phyloP scores from a whole-genome alignment of 2,113 vertebrate genomes.

The Labeo rohita region DNA sequence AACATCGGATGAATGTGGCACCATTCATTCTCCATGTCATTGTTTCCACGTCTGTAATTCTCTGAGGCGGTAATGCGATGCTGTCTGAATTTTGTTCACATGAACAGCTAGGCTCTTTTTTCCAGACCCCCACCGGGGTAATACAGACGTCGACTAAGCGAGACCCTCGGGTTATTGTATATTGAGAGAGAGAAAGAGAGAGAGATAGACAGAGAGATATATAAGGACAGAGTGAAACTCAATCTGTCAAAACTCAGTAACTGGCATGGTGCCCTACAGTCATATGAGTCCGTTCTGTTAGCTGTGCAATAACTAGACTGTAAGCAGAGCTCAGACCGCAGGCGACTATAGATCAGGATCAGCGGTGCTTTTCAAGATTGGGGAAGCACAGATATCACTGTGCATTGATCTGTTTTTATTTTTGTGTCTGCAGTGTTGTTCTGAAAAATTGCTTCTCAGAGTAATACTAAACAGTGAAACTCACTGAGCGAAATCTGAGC shows the following conservation, averaged over 20 bases:
- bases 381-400: conserved; percentile 20
- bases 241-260: conserved; percentile 41
- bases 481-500: not conserved
- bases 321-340: conserved; percentile 13
- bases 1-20: conserved; percentile 38
- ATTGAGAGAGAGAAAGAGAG: conserved; percentile 4
- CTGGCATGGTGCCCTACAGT: conserved; percentile 11
- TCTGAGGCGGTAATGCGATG: conserved; percentile 43
- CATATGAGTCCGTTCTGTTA: conserved; percentile 15
- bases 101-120: conserved; percentile 38
- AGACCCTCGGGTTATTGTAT: conserved; percentile 32
- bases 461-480: not conserved
- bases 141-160: conserved; percentile 2
- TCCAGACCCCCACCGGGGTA: conserved; percentile 20
- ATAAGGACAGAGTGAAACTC: conserved; percentile 38
- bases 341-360: not conserved
- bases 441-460: not conserved
- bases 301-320: conserved; percentile 18
- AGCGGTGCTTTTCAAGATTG: not conserved
- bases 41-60: conserved; percentile 35
- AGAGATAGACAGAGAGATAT: conserved; percentile 1
- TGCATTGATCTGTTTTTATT: conserved; percentile 17
- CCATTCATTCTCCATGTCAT: conserved; percentile 45
- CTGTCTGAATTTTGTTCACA: conserved; percentile 44
- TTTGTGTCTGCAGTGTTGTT: not conserved